Conservation (phyloP, 2,888 invertebrate genomes). For the Steinernema hermaphroditum region DNA sequence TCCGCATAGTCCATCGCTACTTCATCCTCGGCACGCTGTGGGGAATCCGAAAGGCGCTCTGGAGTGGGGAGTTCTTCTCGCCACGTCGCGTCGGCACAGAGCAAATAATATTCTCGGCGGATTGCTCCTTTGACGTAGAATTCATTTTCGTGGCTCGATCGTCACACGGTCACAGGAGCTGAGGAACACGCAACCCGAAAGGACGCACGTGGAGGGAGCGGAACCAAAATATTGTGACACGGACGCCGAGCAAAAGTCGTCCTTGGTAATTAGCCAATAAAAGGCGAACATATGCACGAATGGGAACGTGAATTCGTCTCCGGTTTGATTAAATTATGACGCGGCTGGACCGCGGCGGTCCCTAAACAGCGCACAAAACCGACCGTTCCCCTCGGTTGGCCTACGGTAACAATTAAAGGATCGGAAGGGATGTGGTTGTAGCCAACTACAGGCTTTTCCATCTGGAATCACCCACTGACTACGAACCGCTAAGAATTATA, state of each 20-base stretch:
- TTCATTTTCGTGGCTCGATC: neutral
- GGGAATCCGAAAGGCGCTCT: neutral
- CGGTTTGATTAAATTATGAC: too few species aligned
- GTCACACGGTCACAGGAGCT: neutral
- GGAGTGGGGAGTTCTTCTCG: too few species aligned
- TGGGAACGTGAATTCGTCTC: neutral
- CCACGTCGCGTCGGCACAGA: neutral
- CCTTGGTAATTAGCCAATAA: neutral
- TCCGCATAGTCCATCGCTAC: constrained; percentile 7
- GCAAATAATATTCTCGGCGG: neutral
- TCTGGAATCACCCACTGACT: too few species aligned
- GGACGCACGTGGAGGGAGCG: neutral
- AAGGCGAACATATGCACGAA: neutral
- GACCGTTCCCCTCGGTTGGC: too few species aligned
- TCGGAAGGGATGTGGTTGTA: too few species aligned
- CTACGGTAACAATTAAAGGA: too few species aligned
- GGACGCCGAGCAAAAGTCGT: neutral
- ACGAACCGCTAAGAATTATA: too few species aligned
- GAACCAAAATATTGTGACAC: constrained; percentile 3
- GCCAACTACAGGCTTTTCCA: too few species aligned
- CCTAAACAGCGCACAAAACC: too few species aligned
- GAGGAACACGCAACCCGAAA: constrained; percentile 3
- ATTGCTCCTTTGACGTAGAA: neutral
- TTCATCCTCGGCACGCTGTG: neutral
- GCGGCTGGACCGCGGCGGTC: too few species aligned